phyloP scores from a whole-genome alignment of 2,797 vertebrate genomes.

The Falco novaeseelandiae region DNA sequence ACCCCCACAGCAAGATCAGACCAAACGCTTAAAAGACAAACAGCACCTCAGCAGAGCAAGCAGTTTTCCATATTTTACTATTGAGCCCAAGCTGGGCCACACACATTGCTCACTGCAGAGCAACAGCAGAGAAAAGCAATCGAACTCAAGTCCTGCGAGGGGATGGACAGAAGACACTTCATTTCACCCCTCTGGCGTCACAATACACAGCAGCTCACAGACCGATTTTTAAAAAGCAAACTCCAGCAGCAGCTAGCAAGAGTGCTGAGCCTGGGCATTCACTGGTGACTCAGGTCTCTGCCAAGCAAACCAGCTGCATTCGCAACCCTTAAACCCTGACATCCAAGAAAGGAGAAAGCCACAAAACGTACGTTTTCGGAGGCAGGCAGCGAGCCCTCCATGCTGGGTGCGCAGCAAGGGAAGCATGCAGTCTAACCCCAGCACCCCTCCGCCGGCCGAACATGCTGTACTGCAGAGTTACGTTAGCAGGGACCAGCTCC shows the following conservation, averaged over 20 bases:
- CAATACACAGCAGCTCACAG: background rate
- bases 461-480: conserved; percentile 4
- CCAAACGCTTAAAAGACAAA: background rate
- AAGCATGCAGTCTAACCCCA: background rate
- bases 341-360: background rate
- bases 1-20: background rate
- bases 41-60: background rate
- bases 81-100: background rate
- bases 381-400: conserved; percentile 63
- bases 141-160: background rate
- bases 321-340: background rate
- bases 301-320: background rate
- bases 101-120: background rate
- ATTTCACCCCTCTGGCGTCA: accelerated
- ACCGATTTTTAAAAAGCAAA: background rate
- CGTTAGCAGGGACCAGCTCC: conserved; percentile 26
- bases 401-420: background rate
- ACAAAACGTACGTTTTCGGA: conserved; percentile 59
- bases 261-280: background rate
- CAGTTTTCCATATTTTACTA: background rate
- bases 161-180: background rate
- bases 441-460: conserved; percentile 8
- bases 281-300: background rate
- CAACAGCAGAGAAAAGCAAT: background rate
- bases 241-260: background rate